Evolutionary conservation across 2,113 vertebrate genomes (phyloP), one percentile per base, ranked within the genome.

Genomic region (Calidris pygmaea): DNA sequence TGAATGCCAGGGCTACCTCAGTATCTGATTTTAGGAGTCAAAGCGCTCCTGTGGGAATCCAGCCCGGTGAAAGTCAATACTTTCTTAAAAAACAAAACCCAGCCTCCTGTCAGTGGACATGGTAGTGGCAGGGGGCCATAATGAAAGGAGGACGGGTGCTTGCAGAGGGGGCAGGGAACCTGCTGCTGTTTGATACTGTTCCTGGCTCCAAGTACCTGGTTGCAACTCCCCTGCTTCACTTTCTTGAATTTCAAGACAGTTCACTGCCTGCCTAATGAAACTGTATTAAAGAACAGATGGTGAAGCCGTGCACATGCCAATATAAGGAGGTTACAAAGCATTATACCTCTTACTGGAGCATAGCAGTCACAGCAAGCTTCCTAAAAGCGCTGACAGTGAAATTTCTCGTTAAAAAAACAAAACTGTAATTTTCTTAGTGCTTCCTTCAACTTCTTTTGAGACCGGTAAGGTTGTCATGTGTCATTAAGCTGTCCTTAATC

Each of bases 401-500:
- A 73, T 45, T 62, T 84, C 48, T 68, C 32, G 17, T 79, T 79
- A 83, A 89, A 23, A 13, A 70, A 87, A 48, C 14, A 81, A 59
- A 37, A 30, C 19, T 30, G 20, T 75, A 14, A 43, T 93, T 93
- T 92, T 90, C 66, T 56, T 39, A 35, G 39, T 82, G 66, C 66
- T 94, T 85, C 67, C 45, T 90, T 71, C 86, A 72, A 35, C 34
- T n/a, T 80, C 37, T 88, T 87, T 71, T 52, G 58, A 93, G 62
- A 82, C 56, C 80, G 87, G 1, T 45, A 39, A 72, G 14, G 13
- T 17, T 48, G 47, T 66, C 48, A 6, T 39, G 35, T 74, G 84
- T 84, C 39, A 96, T 94, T 90, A 81, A 89, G 43, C 56, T 89
- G 19, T 11, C 32, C 74, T 90, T 92, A 74, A 81, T 81, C 88